Percentiles rank a stretch among this genome's conserved stretches.
phyloP scores from a whole-genome alignment of 2,113 vertebrate species.

The Emydura subglobosa region DNA sequence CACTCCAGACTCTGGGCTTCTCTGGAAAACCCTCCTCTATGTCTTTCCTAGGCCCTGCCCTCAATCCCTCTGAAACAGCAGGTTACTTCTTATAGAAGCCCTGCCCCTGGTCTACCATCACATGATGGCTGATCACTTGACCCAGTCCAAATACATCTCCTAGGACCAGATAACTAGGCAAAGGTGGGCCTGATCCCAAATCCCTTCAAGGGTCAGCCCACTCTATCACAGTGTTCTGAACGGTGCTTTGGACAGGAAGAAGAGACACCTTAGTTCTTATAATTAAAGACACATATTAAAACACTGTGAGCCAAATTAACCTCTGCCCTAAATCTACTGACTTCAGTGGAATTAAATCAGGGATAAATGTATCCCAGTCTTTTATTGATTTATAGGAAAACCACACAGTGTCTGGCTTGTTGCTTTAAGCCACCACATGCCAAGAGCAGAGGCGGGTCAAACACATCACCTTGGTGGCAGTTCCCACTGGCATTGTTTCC shows the following conservation, averaged over 20 bases:
- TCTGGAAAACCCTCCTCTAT: background rate
- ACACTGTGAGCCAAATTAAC: background rate
- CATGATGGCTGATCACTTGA: background rate
- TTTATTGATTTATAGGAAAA: background rate
- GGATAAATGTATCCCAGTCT: background rate
- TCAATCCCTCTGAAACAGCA: background rate
- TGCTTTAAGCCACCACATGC: background rate
- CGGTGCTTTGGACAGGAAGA: background rate
- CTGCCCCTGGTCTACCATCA: background rate
- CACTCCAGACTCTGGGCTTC: background rate
- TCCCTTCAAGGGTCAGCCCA: background rate
- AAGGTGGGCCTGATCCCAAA: background rate
- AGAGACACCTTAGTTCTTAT: background rate
- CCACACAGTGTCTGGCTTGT: background rate
- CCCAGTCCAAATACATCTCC: background rate
- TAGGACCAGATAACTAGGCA: background rate
- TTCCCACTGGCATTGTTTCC: background rate
- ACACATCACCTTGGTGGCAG: background rate
- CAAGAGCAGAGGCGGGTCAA: background rate
- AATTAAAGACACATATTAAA: background rate
- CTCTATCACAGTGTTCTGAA: background rate
- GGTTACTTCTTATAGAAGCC: background rate
- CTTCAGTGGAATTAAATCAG: background rate
- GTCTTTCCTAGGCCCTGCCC: background rate
- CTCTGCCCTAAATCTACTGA: background rate